Conservation (phyloP, 2,888 invertebrate genomes). For the Acronicta alni region DNA sequence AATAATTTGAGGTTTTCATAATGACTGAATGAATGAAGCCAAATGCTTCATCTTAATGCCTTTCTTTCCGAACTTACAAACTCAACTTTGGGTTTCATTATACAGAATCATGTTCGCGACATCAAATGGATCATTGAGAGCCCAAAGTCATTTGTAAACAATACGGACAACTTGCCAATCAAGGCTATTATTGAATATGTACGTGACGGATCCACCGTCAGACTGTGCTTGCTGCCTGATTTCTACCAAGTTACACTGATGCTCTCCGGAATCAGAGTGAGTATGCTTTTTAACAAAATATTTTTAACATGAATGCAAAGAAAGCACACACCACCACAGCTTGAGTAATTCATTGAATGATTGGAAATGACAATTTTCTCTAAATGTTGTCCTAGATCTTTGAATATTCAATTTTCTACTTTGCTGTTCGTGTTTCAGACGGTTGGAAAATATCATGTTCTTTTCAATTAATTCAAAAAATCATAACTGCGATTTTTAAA, state of each 20-base stretch:
- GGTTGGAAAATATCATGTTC: too few species aligned
- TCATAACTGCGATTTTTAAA: too few species aligned
- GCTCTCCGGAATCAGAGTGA: constrained; percentile 97
- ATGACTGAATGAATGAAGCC: too few species aligned
- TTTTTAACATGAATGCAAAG: background rate
- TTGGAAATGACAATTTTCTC: too few species aligned
- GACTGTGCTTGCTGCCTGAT: constrained; percentile 96
- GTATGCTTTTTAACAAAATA: constrained; percentile 56
- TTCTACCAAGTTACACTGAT: constrained; percentile 97
- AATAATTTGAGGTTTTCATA: too few species aligned
- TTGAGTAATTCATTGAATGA: too few species aligned
- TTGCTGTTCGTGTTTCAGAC: too few species aligned
- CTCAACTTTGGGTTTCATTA: constrained; percentile 2
- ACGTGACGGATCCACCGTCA: constrained; percentile 98
- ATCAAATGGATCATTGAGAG: constrained; percentile 97
- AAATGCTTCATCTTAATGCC: background rate
- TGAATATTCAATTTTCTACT: too few species aligned
- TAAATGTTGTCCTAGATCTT: too few species aligned
- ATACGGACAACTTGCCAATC: constrained; percentile 95
- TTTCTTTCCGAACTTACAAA: background rate
- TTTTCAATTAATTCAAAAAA: too few species aligned
- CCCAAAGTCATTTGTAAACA: constrained; percentile 92
- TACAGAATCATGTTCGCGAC: constrained; percentile 93
- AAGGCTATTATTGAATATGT: constrained; percentile 99
- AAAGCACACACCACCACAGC: too few species aligned